These are phyloP conservation scores for Antennarius striatus DNA, from an alignment of 2,113 vertebrate species.

Conservation along the genomic window DNA sequence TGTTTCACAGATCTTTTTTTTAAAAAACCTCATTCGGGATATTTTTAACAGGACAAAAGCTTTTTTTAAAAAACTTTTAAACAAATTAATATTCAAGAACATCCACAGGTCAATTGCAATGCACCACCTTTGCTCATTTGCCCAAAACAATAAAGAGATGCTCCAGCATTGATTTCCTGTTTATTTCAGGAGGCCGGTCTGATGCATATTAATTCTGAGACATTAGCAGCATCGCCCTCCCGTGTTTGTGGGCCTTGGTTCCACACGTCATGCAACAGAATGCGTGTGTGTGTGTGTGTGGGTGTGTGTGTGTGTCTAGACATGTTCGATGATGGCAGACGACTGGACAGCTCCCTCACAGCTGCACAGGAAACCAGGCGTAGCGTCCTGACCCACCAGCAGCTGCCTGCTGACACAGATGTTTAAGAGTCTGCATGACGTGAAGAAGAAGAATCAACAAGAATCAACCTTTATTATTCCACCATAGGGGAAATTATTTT, in stretches of 20 bases:
- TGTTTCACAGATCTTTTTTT: slow-evolving; percentile 10
- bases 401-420: no score
- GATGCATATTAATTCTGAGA: not conserved
- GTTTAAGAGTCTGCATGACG: no score
- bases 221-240: slow-evolving; percentile 4
- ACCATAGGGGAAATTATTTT: no score
- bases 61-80: not conserved
- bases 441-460: no score
- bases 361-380: slow-evolving; percentile 60
- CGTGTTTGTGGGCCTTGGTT: no score
- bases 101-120: not conserved
- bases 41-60: slow-evolving; percentile 11
- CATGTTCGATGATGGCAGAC: slow-evolving; percentile 24
- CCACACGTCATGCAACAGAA: no score
- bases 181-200: not conserved
- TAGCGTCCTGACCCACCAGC: slow-evolving; percentile 30
- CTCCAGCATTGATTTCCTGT: not conserved
- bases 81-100: not conserved
- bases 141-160: not conserved
- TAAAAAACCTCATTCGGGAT: not conserved
- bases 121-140: not conserved
- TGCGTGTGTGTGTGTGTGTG: not conserved
- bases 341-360: slow-evolving; percentile 31
- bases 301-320: slow-evolving; percentile 17
- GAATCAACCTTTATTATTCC: no score